A percentile compares a stretch with the other conserved stretches of the same genome.
Conservation (phyloP, 2,113 vertebrate genomes). For the Podarcis raffonei region DNA sequence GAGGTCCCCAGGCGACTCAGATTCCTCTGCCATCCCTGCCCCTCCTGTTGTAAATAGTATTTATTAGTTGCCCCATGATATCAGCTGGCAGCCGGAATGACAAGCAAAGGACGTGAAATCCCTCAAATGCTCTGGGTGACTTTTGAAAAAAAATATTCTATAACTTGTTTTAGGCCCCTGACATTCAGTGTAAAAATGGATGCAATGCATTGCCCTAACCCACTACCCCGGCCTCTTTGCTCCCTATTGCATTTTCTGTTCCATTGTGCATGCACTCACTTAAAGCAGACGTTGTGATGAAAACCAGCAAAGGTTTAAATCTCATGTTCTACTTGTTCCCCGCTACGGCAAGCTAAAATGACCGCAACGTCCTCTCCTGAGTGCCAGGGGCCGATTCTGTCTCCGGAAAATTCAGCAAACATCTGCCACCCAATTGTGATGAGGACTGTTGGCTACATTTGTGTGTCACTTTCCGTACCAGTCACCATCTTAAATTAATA, state of each 20-base stretch:
- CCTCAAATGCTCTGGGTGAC: slow-evolving; percentile 15
- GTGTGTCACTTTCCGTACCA: not conserved
- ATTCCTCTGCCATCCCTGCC: slow-evolving; percentile 35
- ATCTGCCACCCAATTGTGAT: not conserved
- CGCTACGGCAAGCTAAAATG: not conserved
- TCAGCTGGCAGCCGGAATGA: slow-evolving; percentile 24
- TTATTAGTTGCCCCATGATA: slow-evolving; percentile 77
- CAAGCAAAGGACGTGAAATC: slow-evolving; percentile 15
- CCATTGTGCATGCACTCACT: slow-evolving; percentile 32
- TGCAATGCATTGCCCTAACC: not conserved
- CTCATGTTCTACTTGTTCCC: not conserved
- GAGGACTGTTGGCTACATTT: not conserved
- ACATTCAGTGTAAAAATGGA: not conserved
- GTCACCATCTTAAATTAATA: not conserved
- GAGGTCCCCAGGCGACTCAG: not conserved
- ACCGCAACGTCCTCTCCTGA: not conserved
- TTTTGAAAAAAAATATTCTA: slow-evolving; percentile 27
- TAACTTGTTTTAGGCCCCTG: not conserved
- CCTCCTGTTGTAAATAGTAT: slow-evolving; percentile 84
- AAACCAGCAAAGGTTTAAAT: not conserved
- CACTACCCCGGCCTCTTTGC: not conserved
- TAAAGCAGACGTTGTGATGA: not conserved
- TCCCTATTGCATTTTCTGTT: not conserved
- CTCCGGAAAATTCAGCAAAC: not conserved
- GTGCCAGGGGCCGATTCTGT: not conserved